A percentile compares a stretch with the other conserved stretches of the same genome.
Conservation (phyloP, 1,140 invertebrate species). For the Conus betulinus region DNA sequence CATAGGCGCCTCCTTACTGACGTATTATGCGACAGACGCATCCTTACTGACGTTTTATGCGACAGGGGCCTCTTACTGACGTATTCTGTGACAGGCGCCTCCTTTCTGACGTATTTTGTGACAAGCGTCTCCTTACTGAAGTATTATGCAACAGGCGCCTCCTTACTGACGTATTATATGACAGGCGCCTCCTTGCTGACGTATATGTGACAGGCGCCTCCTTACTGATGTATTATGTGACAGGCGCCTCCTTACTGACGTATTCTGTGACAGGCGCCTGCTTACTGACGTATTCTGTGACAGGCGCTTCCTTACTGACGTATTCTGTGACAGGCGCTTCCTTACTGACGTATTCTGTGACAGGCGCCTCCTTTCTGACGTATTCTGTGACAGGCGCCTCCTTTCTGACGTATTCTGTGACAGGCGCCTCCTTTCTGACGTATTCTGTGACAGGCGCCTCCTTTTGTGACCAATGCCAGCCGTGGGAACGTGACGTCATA, state of each 20-base stretch:
- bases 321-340: background rate
- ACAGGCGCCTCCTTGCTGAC: too few species aligned
- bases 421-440: too few species aligned
- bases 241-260: background rate
- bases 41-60: too few species aligned
- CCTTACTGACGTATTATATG: too few species aligned
- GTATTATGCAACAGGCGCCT: too few species aligned
- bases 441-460: conserved; percentile 28
- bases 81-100: too few species aligned
- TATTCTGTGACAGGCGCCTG: background rate
- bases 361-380: background rate
- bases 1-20: background rate
- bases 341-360: background rate
- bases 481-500: conserved; percentile 18
- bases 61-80: background rate
- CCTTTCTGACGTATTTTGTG: too few species aligned
- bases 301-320: background rate
- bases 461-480: conserved; percentile 38
- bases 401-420: background rate
- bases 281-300: background rate
- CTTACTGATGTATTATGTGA: too few species aligned
- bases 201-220: too few species aligned
- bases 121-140: conserved; percentile 35
- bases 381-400: background rate
- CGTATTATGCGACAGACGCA: background rate